Percentiles rank a stretch among this genome's conserved stretches.
phyloP scores from a whole-genome alignment of 2,888 invertebrate genomes.

The Therioaphis trifolii region DNA sequence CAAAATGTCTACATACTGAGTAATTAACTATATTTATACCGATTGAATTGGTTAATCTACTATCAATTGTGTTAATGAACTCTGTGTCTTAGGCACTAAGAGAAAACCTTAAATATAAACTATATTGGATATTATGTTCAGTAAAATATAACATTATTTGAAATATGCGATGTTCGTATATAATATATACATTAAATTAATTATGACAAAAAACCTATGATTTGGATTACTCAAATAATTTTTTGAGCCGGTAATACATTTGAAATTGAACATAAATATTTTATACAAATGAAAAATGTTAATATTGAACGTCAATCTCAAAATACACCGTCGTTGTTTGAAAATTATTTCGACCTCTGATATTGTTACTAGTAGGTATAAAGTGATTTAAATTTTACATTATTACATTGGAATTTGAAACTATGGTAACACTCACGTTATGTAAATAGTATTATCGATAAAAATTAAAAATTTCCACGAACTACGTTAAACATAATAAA shows the following conservation, averaged over 20 bases:
- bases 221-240: too few species aligned
- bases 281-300: not conserved
- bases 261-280: not conserved
- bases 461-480: too few species aligned
- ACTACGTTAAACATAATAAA: too few species aligned
- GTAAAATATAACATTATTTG: not conserved
- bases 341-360: not conserved
- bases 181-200: too few species aligned
- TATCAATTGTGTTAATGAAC: not conserved
- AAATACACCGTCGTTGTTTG: not conserved
- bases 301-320: not conserved
- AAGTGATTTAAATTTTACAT: not conserved
- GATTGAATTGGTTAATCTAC: slow-evolving; percentile 2
- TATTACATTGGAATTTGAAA: not conserved
- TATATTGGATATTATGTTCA: not conserved
- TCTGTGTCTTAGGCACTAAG: not conserved
- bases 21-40: too few species aligned
- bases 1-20: too few species aligned
- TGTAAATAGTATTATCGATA: not conserved
- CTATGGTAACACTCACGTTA: not conserved
- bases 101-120: not conserved
- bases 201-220: too few species aligned
- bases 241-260: not conserved
- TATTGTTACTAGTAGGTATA: not conserved
- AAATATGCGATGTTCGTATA: not conserved